A percentile compares a stretch with the other conserved stretches of the same genome.
phyloP scores from a whole-genome alignment of 35 echinoderm and acorn worm species.

The Apostichopus californicus region DNA sequence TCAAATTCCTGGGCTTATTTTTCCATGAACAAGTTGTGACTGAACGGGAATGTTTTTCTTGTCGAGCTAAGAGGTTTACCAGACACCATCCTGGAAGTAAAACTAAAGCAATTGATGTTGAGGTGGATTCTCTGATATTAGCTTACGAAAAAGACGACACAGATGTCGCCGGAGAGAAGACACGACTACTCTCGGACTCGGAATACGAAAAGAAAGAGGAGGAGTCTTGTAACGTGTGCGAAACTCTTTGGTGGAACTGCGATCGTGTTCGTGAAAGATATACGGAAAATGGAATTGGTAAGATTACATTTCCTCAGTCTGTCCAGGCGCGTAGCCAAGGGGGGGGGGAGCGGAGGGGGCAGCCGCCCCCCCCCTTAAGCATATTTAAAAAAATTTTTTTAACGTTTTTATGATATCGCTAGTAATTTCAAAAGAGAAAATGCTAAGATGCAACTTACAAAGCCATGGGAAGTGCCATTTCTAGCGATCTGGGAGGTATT shows the following conservation, averaged over 20 bases:
- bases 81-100: not conserved
- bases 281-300: not conserved
- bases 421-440: too few species aligned
- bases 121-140: not conserved
- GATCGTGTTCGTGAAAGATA: not conserved
- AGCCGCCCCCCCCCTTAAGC: too few species aligned
- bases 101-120: not conserved
- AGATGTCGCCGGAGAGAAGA: not conserved
- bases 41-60: not conserved
- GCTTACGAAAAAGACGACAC: not conserved
- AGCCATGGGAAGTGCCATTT: too few species aligned
- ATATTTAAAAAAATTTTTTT: not conserved
- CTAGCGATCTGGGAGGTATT: too few species aligned
- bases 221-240: not conserved
- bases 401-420: too few species aligned
- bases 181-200: not conserved
- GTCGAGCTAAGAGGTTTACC: not conserved
- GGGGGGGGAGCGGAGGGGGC: too few species aligned
- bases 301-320: not conserved
- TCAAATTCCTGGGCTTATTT: not conserved
- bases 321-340: too few species aligned
- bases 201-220: not conserved
- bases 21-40: not conserved
- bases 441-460: too few species aligned
- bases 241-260: conserved; percentile 3